Evolutionary conservation across 1,140 invertebrate species (phyloP), one percentile per base, ranked within the genome.

Genomic region (Monomorium pharaonis): DNA sequence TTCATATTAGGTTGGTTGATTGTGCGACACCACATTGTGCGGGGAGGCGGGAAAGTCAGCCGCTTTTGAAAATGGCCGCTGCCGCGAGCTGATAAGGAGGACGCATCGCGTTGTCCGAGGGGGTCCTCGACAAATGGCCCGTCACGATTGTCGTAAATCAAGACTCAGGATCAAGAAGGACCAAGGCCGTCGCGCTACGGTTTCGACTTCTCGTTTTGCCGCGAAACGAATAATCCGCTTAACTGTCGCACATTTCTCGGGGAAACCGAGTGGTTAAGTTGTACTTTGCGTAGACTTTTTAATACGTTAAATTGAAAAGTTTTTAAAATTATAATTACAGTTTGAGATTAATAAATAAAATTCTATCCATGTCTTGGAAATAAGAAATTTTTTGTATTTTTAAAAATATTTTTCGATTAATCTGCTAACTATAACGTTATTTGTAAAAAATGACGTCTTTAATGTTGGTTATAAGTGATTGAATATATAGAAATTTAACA

Each of bases 141-240:
- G 94, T 95, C 94, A 95, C 86, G 91, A 92, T 90, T 92, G 91
- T 93, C 94, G 93, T 95, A 95, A 95, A 95, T 95, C 94, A 95
- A 93, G 89, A 83, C 85, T 89, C 88, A 86, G 63, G 47, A 72
- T 74, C 60, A 49, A 65, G 84, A 78, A 88, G 85, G 85, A 84
- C 84, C 77, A 63, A 51, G 77, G 60, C 37, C 62, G 60, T 76
- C 80, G 80, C 24, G 58, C 27, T 60, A 72, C 70, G 60, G 60
- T 80, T 88, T 86, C 44, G 49, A 88, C 49, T 90, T 51, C 84
- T 88, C 87, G 86, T 84, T 90, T 87, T 80, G 65, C 63, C 54
- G 76, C 42, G 37, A 80, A 87, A 76, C 62, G 80, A 85, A 87
- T 89, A 90, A 90, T 90, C 88, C 88, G 86, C 89, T 90, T 90